phyloP scores from a whole-genome alignment of 2,888 invertebrate species.

The Dynastes maya region DNA sequence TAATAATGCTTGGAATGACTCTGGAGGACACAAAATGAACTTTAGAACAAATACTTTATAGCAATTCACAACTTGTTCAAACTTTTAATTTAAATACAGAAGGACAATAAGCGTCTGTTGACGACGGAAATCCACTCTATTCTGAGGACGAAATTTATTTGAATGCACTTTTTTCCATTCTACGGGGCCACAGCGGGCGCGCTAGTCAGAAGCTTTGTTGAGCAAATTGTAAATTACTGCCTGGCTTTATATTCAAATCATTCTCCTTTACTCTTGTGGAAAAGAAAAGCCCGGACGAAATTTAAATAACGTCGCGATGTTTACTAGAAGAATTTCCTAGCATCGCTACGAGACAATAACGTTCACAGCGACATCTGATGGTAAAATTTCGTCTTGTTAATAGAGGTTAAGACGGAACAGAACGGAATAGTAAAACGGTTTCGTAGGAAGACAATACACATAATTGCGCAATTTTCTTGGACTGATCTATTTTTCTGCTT shows the following conservation, averaged over 20 bases:
- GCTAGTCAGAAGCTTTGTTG: slow-evolving; percentile 11
- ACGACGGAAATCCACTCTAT: no score
- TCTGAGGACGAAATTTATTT: no score
- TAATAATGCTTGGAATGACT: no score
- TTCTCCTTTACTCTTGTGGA: slow-evolving; percentile 27
- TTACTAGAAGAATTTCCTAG: slow-evolving; percentile 23
- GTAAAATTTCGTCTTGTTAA: slow-evolving; percentile 6
- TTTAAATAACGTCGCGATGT: slow-evolving; percentile 50
- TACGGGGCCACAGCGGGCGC: background rate
- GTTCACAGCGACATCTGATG: background rate
- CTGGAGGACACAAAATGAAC: no score
- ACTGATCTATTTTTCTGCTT: no score
- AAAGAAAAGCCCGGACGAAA: slow-evolving; percentile 44
- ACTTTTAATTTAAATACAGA: no score
- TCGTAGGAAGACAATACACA: no score
- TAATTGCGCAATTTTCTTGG: no score
- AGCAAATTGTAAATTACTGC: slow-evolving; percentile 44
- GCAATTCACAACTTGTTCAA: no score
- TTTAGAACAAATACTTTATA: no score
- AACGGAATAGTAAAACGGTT: no score
- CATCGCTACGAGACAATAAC: slow-evolving; percentile 1
- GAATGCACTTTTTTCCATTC: slow-evolving; percentile 22
- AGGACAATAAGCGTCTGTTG: no score
- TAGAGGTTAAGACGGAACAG: background rate
- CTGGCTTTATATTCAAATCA: slow-evolving; percentile 44